phyloP scores from a whole-genome alignment of 2,888 invertebrate species.

The Temnothorax rugatulus region DNA sequence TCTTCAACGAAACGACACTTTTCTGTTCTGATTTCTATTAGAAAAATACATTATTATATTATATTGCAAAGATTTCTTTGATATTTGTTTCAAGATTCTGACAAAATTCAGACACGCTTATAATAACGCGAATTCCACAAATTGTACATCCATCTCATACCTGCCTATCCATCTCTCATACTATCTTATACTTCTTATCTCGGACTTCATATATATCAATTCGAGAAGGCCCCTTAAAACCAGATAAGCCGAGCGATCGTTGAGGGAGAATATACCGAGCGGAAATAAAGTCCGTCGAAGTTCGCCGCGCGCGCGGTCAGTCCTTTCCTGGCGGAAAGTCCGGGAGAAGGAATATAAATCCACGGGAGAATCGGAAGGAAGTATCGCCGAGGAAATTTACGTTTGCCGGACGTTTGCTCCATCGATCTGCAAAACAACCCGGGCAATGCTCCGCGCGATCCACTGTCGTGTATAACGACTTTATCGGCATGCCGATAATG shows the following conservation, averaged over 20 bases:
- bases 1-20: background rate
- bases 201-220: conserved; percentile 11
- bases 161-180: background rate
- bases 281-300: conserved; percentile 47
- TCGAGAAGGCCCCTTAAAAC: conserved; percentile 28
- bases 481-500: conserved; percentile 59
- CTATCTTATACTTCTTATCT: conserved; percentile 20
- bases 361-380: conserved; percentile 47
- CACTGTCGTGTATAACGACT: conserved; percentile 65
- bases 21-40: background rate
- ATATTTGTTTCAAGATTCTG: background rate
- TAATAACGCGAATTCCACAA: conserved; percentile 1
- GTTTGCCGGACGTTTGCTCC: conserved; percentile 38
- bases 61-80: background rate
- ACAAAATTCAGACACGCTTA: background rate
- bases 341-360: conserved; percentile 43
- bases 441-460: conserved; percentile 57
- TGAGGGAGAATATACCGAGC: conserved; percentile 45
- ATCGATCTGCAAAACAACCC: conserved; percentile 47
- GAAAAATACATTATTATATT: background rate
- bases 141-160: background rate
- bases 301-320: conserved; percentile 8
- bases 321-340: conserved; percentile 35
- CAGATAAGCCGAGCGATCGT: conserved; percentile 36
- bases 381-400: conserved; percentile 47